Evolutionary conservation across 23 tunicate genomes (phyloP).

Genomic region (Styela clava): DNA sequence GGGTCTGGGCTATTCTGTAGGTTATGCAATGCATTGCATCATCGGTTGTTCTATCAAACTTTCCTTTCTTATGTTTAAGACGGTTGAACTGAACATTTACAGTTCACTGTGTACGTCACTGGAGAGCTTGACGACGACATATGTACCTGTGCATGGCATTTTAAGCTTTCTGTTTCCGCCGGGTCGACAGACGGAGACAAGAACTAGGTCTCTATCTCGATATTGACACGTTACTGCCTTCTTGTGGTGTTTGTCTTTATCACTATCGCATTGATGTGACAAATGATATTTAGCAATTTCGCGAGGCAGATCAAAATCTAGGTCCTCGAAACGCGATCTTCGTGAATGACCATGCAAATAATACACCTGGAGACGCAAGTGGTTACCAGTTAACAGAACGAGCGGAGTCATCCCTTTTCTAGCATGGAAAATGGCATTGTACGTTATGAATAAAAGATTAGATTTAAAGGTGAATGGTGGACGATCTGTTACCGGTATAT

Average conservation of each 20-base stretch:
- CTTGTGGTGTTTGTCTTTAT: neutral
- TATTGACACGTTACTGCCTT: neutral
- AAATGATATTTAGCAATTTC: neutral
- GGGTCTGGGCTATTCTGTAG: neutral
- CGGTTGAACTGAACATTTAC: slow-evolving; percentile 20
- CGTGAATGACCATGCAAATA: neutral
- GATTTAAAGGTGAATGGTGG: no score
- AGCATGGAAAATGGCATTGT: slow-evolving; percentile 28
- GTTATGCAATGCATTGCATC: neutral
- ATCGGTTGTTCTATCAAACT: neutral
- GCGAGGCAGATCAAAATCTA: neutral
- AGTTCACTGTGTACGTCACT: neutral
- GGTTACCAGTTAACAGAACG: slow-evolving; percentile 1
- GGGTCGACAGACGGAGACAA: slow-evolving; percentile 7
- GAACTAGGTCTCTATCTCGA: slow-evolving; percentile 6
- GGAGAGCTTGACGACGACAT: neutral
- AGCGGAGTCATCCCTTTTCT: slow-evolving; percentile 26
- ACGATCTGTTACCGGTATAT: no score
- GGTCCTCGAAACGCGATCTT: neutral
- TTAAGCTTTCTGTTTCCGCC: slow-evolving; percentile 14
- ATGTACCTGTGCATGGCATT: neutral
- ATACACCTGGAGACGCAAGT: slow-evolving; percentile 16
- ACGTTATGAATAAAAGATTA: no score
- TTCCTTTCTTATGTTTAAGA: neutral
- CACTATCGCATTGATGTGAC: neutral